phyloP scores from a whole-genome alignment of 2,797 vertebrate species.

The Cuniculus paca region DNA sequence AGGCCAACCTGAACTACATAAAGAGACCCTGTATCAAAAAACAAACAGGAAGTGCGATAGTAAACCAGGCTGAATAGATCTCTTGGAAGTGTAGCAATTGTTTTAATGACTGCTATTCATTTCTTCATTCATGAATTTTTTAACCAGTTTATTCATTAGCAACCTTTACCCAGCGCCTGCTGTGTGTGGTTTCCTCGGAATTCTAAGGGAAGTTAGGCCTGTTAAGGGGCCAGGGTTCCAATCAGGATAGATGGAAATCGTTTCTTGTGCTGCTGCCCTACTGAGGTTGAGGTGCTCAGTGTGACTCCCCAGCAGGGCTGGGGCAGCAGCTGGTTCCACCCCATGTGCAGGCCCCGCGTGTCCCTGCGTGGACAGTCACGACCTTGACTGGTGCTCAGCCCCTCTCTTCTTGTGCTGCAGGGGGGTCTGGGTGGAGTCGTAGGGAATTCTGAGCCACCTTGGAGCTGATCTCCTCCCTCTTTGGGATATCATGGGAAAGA shows the following conservation, averaged over 20 bases:
- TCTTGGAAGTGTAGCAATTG: not conserved
- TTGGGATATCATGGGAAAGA: not conserved
- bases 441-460: not conserved
- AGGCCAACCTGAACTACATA: too few species aligned
- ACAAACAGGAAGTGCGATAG: not conserved
- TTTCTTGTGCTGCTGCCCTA: not conserved
- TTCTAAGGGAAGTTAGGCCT: not conserved
- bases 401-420: not conserved
- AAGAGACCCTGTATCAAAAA: not conserved
- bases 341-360: not conserved
- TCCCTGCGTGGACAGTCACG: not conserved
- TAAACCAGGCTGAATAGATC: not conserved
- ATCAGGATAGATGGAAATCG: not conserved
- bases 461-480: not conserved
- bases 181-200: not conserved
- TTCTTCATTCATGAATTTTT: not conserved
- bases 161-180: not conserved
- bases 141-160: not conserved
- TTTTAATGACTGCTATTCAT: not conserved
- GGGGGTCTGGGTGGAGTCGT: not conserved
- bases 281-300: not conserved
- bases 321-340: conserved; percentile 33
- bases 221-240: not conserved
- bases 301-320: not conserved
- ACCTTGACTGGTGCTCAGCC: not conserved